Percentiles rank a stretch among this genome's conserved stretches.
These are phyloP conservation scores for Cheilosia variabilis DNA, from an alignment of 2,888 invertebrate species.

Conservation along the genomic window DNA sequence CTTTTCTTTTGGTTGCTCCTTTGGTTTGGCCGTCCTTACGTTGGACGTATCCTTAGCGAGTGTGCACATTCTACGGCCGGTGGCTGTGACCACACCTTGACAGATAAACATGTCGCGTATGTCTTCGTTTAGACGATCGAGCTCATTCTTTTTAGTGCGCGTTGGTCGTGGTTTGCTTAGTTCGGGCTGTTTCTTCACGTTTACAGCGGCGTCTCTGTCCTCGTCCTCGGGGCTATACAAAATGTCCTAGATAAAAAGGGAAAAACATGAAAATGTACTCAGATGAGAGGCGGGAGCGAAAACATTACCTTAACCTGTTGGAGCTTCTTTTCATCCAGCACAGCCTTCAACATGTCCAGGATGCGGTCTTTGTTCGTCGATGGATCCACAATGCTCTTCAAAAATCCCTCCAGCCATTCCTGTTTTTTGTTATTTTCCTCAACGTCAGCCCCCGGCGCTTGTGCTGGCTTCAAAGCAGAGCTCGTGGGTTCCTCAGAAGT, in stretches of 20 bases:
- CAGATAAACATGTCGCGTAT: conserved; percentile 87
- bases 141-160: conserved; percentile 82
- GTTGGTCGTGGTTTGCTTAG: conserved; percentile 76
- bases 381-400: conserved; percentile 78
- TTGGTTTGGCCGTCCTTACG: conserved; percentile 10
- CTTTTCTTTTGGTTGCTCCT: conserved; percentile 37
- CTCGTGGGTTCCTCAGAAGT: conserved; percentile 76
- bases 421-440: conserved; percentile 75
- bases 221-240: conserved; percentile 49
- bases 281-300: background rate
- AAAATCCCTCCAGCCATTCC: conserved; percentile 77
- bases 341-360: conserved; percentile 77
- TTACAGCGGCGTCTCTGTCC: conserved; percentile 19
- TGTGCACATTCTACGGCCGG: conserved; percentile 86
- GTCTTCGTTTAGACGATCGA: conserved; percentile 87
- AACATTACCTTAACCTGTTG: conserved; percentile 77
- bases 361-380: conserved; percentile 77
- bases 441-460: conserved; percentile 58
- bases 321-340: conserved; percentile 78
- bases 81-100: conserved; percentile 86
- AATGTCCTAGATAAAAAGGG: conserved; percentile 44
- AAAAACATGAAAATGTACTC: background rate
- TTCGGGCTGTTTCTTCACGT: conserved; percentile 75
- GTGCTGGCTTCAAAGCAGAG: conserved; percentile 59
- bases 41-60: conserved; percentile 77